These are phyloP conservation scores for Oplegnathus fasciatus DNA, from an alignment of 2,113 vertebrate species.

Conservation along the genomic window DNA sequence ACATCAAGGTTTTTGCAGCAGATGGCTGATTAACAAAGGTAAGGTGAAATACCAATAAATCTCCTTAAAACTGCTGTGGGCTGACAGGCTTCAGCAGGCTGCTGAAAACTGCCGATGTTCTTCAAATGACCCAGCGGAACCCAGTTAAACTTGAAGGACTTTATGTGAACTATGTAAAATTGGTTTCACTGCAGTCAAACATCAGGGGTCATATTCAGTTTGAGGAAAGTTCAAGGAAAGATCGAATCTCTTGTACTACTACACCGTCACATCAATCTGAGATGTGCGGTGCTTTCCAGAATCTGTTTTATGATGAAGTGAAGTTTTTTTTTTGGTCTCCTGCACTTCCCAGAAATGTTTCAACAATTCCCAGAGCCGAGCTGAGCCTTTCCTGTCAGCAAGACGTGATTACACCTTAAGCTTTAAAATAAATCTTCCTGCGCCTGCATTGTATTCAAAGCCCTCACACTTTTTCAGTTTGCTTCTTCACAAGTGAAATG, in stretches of 20 bases:
- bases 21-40: background rate
- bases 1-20: background rate
- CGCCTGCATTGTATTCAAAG: background rate
- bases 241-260: background rate
- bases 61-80: background rate
- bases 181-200: background rate
- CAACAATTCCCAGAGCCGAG: background rate
- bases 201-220: background rate
- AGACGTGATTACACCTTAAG: background rate
- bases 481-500: background rate
- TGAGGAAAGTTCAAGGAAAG: background rate
- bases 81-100: background rate
- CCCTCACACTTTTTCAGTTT: background rate
- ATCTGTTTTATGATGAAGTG: background rate
- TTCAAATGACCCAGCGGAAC: background rate
- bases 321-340: background rate
- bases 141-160: background rate
- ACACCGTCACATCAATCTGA: background rate
- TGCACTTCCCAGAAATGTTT: slow-evolving; percentile 1
- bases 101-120: background rate
- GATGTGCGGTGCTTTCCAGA: background rate
- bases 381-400: background rate
- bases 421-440: background rate
- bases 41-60: background rate
- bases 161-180: background rate